Evolutionary conservation across 2,797 vertebrate genomes (phyloP).

Genomic region (Phalloptychus januarius): DNA sequence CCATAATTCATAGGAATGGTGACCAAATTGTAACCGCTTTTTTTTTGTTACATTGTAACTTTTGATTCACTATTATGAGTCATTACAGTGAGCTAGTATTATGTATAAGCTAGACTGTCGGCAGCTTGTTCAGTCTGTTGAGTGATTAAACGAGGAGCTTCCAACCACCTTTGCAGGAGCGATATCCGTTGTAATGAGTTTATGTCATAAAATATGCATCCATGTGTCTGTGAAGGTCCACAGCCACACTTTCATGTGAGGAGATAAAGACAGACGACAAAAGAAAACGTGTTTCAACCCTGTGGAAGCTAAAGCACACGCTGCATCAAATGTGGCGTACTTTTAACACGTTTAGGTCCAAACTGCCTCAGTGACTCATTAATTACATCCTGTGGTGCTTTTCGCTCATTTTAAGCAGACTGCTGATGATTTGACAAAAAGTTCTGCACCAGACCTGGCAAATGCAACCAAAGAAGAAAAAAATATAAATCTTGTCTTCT

Average conservation of each 20-base stretch:
- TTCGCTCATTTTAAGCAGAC: slow-evolving; percentile 19
- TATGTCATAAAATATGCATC: slow-evolving; percentile 13
- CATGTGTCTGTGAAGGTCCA: not conserved
- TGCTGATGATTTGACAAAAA: slow-evolving; percentile 15
- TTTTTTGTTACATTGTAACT: not conserved
- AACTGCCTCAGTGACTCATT: slow-evolving; percentile 26
- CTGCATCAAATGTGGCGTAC: slow-evolving; percentile 29
- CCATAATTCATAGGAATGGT: not conserved
- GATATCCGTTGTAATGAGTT: slow-evolving; percentile 3
- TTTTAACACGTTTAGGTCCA: slow-evolving; percentile 33
- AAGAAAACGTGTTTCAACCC: slow-evolving; percentile 7
- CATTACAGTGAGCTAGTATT: not conserved
- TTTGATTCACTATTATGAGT: not conserved
- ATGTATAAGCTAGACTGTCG: slow-evolving; percentile 1
- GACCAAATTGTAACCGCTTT: not conserved
- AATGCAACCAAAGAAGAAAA: not conserved
- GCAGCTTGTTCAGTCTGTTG: slow-evolving; percentile 42
- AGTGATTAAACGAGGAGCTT: slow-evolving; percentile 50
- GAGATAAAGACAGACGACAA: not conserved
- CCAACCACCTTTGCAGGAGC: slow-evolving; percentile 10
- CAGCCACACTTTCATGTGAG: not conserved
- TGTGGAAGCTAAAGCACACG: slow-evolving; percentile 16
- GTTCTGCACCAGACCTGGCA: not conserved
- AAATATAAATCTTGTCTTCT: slow-evolving; percentile 5
- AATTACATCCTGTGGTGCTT: slow-evolving; percentile 43